A percentile compares a stretch with the other conserved stretches of the same genome.
These are phyloP conservation scores for Nymphicus hollandicus DNA, from an alignment of 2,113 vertebrate species.

Conservation along the genomic window DNA sequence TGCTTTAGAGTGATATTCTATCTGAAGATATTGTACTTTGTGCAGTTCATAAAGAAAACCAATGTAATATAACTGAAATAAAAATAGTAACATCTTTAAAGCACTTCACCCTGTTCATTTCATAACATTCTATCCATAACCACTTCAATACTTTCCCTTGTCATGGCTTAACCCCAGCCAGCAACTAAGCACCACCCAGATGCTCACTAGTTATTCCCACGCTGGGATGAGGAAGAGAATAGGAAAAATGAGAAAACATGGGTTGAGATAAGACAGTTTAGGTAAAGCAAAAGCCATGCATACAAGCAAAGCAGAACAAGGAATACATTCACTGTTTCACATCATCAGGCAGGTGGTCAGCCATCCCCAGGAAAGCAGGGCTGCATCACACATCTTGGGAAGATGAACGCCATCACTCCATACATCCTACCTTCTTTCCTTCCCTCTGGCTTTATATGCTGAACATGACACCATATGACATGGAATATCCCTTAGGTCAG, in stretches of 20 bases:
- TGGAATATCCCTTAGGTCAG: not conserved
- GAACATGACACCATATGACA: not conserved
- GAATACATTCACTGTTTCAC: not conserved
- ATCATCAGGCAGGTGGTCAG: not conserved
- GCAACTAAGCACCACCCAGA: not conserved
- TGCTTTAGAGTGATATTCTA: conserved; percentile 55
- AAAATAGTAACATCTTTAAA: conserved; percentile 14
- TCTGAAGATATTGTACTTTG: conserved; percentile 50
- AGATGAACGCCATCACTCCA: not conserved
- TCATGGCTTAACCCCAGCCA: not conserved
- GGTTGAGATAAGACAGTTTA: not conserved
- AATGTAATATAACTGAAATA: not conserved
- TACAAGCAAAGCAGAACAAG: not conserved
- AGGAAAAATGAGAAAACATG: not conserved
- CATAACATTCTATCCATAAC: not conserved
- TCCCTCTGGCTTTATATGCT: not conserved
- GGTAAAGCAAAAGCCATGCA: not conserved
- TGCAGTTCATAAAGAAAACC: not conserved
- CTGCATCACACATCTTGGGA: not conserved
- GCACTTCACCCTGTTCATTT: not conserved
- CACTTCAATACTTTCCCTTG: not conserved
- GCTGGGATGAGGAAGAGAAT: not conserved
- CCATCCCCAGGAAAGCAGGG: not conserved
- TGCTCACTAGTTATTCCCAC: not conserved
- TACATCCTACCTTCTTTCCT: not conserved